Evolutionary conservation across 2,888 invertebrate genomes (phyloP).

Genomic region (Catocala fraxini): DNA sequence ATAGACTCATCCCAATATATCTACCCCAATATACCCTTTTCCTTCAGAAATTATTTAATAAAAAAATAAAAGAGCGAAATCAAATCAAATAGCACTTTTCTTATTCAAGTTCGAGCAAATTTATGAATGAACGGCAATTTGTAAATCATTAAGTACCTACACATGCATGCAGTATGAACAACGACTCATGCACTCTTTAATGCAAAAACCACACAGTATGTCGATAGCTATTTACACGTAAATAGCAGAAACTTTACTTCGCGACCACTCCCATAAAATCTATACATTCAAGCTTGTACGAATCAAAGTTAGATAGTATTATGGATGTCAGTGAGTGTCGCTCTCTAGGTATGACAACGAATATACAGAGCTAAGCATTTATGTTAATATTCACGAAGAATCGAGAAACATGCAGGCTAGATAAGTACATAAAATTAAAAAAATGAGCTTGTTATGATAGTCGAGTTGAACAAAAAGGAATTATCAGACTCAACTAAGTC

Average conservation of each 20-base stretch:
- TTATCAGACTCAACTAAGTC: constrained; percentile 9
- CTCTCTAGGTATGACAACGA: constrained; percentile 1
- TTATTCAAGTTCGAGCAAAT: background rate
- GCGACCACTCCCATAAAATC: constrained; percentile 27
- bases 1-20: too few species aligned
- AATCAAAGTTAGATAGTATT: constrained; percentile 20
- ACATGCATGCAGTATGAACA: constrained; percentile 31
- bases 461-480: too few species aligned
- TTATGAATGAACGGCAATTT: constrained; percentile 44
- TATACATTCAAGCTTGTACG: constrained; percentile 20
- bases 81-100: background rate
- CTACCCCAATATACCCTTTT: too few species aligned
- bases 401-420: too few species aligned
- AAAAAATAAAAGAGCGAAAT: background rate
- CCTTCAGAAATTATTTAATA: background rate
- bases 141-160: constrained; percentile 29
- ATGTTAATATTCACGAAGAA: too few species aligned
- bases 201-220: constrained; percentile 15
- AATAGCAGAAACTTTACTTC: constrained; percentile 19
- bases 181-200: constrained; percentile 22
- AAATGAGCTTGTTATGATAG: too few species aligned
- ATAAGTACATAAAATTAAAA: too few species aligned
- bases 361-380: too few species aligned
- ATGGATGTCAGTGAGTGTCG: constrained; percentile 31
- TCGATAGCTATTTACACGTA: constrained; percentile 9